Evolutionary conservation across 2,888 invertebrate species (phyloP).

Genomic region (Chrysomela aeneicollis): DNA sequence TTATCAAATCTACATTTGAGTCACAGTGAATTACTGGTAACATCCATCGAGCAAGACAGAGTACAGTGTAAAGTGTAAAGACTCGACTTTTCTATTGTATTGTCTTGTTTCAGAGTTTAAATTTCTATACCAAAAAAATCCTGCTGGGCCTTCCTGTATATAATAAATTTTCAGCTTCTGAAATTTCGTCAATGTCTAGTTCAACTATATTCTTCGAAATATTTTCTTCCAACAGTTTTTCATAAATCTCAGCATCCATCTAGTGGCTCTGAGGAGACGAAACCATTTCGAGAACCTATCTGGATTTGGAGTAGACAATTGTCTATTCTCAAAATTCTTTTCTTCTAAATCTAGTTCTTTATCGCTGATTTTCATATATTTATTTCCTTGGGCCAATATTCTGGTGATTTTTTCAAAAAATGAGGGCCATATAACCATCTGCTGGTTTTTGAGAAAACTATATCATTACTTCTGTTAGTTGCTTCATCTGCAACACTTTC

Average conservation of each 20-base stretch:
- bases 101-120: no score
- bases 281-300: background rate
- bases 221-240: background rate
- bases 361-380: no score
- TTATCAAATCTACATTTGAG: conserved; percentile 14
- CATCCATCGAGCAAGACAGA: background rate
- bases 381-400: no score
- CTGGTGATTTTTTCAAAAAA: background rate
- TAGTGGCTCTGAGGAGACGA: background rate
- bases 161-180: background rate
- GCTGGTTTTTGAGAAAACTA: background rate
- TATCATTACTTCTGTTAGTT: background rate
- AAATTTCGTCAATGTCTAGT: background rate
- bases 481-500: background rate
- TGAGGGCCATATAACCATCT: background rate
- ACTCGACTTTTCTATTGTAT: no score
- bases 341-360: no score
- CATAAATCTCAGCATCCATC: background rate
- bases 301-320: background rate
- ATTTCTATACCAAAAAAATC: no score
- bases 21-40: no score
- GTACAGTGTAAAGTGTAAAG: no score
- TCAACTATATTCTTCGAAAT: background rate
- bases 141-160: no score
- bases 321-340: background rate